Percentiles rank a stretch among this genome's conserved stretches.
phyloP scores from a whole-genome alignment of 2,797 vertebrate genomes.

The Pagetopsis macropterus region DNA sequence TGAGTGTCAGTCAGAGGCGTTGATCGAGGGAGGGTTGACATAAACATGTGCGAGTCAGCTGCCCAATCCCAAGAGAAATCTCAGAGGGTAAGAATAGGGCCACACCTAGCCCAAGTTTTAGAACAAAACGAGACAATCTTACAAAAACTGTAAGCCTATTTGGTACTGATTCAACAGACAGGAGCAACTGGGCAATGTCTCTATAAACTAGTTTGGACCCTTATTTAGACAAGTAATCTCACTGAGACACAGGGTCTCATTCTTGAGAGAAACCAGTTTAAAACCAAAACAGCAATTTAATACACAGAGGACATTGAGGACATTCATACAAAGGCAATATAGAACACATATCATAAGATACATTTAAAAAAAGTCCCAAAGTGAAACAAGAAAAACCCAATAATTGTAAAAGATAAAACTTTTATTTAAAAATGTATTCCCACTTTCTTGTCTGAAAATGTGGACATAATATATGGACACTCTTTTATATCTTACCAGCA shows the following conservation, averaged over 20 bases:
- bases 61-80: slow-evolving; percentile 22
- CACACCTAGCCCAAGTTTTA: not conserved
- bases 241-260: too few relatives aligned
- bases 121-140: not conserved
- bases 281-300: too few relatives aligned
- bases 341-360: too few relatives aligned
- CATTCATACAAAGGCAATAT: too few relatives aligned
- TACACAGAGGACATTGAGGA: too few relatives aligned
- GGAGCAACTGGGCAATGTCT: not conserved
- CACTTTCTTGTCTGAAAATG: not conserved
- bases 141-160: not conserved
- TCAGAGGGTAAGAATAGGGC: not conserved
- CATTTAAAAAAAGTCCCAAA: too few relatives aligned
- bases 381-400: too few relatives aligned
- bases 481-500: slow-evolving; percentile 53
- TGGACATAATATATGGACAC: not conserved
- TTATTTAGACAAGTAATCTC: too few relatives aligned
- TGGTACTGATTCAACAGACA: not conserved
- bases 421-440: not conserved
- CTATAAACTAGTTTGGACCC: not conserved
- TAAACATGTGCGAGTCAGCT: slow-evolving; percentile 45
- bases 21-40: slow-evolving; percentile 52
- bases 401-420: accelerated
- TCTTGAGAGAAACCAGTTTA: too few relatives aligned
- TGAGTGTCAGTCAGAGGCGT: slow-evolving; percentile 57